These are phyloP conservation scores for Amia ocellicauda DNA, from an alignment of 2,113 vertebrate genomes.

Conservation along the genomic window DNA sequence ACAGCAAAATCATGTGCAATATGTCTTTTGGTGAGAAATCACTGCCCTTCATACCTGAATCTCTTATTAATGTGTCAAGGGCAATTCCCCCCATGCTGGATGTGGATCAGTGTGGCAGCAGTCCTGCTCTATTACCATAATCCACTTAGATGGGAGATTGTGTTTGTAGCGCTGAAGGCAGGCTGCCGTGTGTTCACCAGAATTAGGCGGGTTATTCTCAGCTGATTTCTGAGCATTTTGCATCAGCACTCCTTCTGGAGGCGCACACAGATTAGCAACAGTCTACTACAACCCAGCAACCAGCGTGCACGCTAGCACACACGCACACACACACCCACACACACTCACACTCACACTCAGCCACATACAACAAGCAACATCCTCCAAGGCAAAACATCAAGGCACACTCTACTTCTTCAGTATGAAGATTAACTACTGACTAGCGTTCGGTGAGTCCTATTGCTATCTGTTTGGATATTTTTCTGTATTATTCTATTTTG, in stretches of 20 bases:
- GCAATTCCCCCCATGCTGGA: neutral
- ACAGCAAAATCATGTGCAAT: no score
- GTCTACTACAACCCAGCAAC: conserved; percentile 25
- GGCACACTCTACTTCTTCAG: neutral
- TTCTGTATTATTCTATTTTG: no score
- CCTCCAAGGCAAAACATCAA: conserved; percentile 21
- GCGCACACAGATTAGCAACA: conserved; percentile 57
- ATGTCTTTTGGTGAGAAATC: no score
- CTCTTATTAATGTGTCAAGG: conserved; percentile 3
- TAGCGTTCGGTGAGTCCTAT: no score
- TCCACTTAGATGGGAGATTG: conserved; percentile 1
- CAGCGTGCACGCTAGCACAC: neutral
- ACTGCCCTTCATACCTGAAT: neutral
- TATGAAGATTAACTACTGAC: no score
- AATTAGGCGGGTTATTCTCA: conserved; percentile 36
- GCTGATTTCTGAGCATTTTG: conserved; percentile 54
- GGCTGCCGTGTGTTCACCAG: neutral
- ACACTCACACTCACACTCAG: conserved; percentile 16
- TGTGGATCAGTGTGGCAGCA: conserved; percentile 1
- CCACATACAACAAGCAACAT: conserved; percentile 21
- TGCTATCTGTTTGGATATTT: no score
- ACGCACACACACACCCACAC: conserved; percentile 10
- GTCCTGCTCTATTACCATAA: neutral
- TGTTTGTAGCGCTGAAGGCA: neutral
- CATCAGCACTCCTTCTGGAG: conserved; percentile 38